Evolutionary conservation across 1,140 invertebrate genomes (phyloP).

Genomic region (Aphidius ervi): DNA sequence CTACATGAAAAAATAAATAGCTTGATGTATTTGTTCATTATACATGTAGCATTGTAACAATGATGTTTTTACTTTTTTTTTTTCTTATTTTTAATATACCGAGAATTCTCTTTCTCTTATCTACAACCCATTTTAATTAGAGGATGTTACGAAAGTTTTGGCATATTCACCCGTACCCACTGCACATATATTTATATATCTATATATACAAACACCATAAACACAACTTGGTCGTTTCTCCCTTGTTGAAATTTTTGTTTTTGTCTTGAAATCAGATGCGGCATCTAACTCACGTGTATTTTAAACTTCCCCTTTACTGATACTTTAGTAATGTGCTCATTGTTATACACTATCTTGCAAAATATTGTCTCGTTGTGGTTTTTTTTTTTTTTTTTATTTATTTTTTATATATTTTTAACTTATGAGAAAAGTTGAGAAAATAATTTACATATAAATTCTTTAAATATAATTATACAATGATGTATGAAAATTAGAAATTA

Average conservation of each 20-base stretch:
- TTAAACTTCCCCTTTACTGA: background rate
- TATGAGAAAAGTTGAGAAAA: no score
- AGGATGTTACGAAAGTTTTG: slow-evolving; percentile 48
- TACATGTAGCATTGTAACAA: slow-evolving; percentile 29
- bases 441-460: no score
- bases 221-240: background rate
- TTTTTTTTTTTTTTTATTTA: slow-evolving; percentile 16
- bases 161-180: background rate
- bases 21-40: no score
- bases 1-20: background rate
- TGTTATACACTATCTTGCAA: slow-evolving; percentile 21
- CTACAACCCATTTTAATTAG: slow-evolving; percentile 49
- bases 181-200: background rate
- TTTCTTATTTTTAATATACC: slow-evolving; percentile 4
- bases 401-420: slow-evolving; percentile 2
- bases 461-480: no score
- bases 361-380: slow-evolving; percentile 14
- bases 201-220: background rate
- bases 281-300: slow-evolving; percentile 8
- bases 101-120: slow-evolving; percentile 32
- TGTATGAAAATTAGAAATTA: no score
- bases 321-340: slow-evolving; percentile 15
- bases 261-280: slow-evolving; percentile 1
- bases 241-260: slow-evolving; percentile 7
- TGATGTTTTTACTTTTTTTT: slow-evolving; percentile 21